Evolutionary conservation across 2,888 invertebrate genomes (phyloP).

Genomic region (Cheilosia vernalis): DNA sequence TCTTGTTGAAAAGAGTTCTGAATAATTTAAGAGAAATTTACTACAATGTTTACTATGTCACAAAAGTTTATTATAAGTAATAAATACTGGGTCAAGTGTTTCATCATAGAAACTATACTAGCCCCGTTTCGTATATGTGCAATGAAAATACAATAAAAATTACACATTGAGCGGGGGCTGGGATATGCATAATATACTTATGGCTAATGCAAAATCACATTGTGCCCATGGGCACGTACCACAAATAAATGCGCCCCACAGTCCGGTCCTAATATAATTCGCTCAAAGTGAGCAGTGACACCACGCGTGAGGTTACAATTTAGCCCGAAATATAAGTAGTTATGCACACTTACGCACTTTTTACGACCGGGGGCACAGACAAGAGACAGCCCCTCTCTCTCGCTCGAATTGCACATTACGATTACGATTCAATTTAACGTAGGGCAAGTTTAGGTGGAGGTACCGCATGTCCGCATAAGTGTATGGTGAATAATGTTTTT

Average conservation of each 20-base stretch:
- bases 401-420: conserved; percentile 57
- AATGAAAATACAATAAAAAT: conserved; percentile 61
- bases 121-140: not conserved
- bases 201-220: conserved; percentile 54
- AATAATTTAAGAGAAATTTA: conserved; percentile 20
- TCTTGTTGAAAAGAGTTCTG: not conserved
- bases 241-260: conserved; percentile 62
- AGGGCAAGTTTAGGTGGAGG: conserved; percentile 54
- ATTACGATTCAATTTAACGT: conserved; percentile 67
- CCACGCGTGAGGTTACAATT: conserved; percentile 41
- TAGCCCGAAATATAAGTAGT: conserved; percentile 61
- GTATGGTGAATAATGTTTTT: conserved; percentile 55
- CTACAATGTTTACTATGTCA: not conserved
- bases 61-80: conserved; percentile 15
- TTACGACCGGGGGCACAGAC: conserved; percentile 50
- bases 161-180: conserved; percentile 6
- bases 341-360: conserved; percentile 56
- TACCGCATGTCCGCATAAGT: conserved; percentile 8
- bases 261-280: conserved; percentile 47
- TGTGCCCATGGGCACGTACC: conserved; percentile 68
- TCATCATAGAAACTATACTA: conserved; percentile 48
- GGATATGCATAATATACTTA: conserved; percentile 25
- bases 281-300: conserved; percentile 25
- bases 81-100: conserved; percentile 14
- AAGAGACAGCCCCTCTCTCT: conserved; percentile 18